Base-by-base conservation (phyloP, 2,888 invertebrate genomes). In the Adela reaumurella region DNA sequence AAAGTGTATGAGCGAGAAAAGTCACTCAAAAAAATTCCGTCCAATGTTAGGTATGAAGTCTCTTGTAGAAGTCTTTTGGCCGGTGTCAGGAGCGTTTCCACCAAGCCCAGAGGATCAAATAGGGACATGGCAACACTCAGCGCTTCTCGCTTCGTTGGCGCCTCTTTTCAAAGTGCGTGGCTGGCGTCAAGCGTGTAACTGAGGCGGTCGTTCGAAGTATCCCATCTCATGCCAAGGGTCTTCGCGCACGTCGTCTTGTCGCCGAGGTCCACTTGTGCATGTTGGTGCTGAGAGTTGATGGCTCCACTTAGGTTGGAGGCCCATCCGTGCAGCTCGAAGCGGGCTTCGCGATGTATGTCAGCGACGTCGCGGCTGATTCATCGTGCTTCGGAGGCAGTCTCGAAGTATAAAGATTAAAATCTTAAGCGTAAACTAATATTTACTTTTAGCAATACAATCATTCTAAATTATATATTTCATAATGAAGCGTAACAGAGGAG, bases 61-160 rank as follows among this genome's bases (percentile, higher is more conserved):
- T 17, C 19, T 17, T 43, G 43, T 16, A 48, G 17, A n/a, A 49
- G 19, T 2, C 16, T 4, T 17, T 49, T 1, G 60, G 56, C n/a
- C n/a, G n/a, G n/a, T n/a, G n/a, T n/a, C n/a, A n/a, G n/a, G n/a
- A n/a, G n/a, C n/a, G n/a, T n/a, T 0, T 51, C 46, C 1, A 59
- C 49, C 14, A 61, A 49, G 1, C 58, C 58, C 1, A 60, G 50
- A 0, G 59, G 59, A 43, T 61, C 58, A 47, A 54, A 62, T 59
- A n/a, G n/a, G n/a, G n/a, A n/a, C n/a, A n/a, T n/a, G n/a, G n/a
- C n/a, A n/a, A n/a, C n/a, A n/a, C n/a, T n/a, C n/a, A n/a, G n/a
- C n/a, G n/a, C n/a, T n/a, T n/a, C n/a, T n/a, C n/a, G n/a, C n/a
- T n/a, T n/a, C n/a, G n/a, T n/a, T n/a, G n/a, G n/a, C n/a, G n/a